phyloP scores from a whole-genome alignment of 2,113 vertebrate species.

The Odocoileus virginianus region DNA sequence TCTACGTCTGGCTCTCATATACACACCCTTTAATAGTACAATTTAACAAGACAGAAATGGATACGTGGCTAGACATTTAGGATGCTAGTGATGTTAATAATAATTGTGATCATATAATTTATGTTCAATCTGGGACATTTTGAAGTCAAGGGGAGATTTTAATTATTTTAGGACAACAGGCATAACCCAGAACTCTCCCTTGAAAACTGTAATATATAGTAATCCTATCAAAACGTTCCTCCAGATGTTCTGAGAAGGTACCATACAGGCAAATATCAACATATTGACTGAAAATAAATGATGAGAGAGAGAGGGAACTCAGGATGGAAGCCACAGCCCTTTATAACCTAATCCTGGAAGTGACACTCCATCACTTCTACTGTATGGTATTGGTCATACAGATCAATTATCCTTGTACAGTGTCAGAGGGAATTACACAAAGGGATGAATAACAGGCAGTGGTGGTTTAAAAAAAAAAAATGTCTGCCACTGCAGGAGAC shows the following conservation, averaged over 20 bases:
- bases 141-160: neutral
- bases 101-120: neutral
- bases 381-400: neutral
- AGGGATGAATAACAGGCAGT: accelerated
- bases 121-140: neutral
- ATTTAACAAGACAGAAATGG: neutral
- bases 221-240: neutral
- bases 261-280: neutral
- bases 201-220: neutral
- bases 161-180: neutral
- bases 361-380: neutral
- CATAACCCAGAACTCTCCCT: neutral
- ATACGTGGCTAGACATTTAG: accelerated
- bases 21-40: neutral
- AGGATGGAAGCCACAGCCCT: neutral
- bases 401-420: neutral
- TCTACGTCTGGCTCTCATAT: neutral
- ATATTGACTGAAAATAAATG: neutral
- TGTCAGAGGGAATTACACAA: neutral
- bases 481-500: neutral
- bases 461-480: neutral
- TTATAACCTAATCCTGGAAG: neutral
- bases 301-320: neutral
- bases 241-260: neutral
- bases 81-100: neutral